Evolutionary conservation across 1,140 invertebrate species (phyloP).

Genomic region (Zaprionus camerounensis): DNA sequence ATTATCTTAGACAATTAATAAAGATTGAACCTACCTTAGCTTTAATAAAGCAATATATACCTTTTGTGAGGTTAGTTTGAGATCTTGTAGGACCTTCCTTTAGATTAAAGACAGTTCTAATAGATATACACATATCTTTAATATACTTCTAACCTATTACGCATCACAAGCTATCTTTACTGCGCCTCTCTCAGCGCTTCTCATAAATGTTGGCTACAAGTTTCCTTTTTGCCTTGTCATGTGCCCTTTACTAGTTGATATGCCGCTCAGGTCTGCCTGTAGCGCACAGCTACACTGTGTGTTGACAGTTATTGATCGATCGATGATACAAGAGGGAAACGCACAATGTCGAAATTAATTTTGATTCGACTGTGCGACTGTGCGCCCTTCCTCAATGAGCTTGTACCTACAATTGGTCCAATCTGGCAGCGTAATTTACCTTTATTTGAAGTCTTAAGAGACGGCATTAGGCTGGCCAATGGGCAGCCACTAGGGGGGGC

Average conservation of each 20-base stretch:
- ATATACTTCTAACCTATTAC: no score
- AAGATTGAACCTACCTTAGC: no score
- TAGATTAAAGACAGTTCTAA: no score
- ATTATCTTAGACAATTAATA: not conserved
- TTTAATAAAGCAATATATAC: no score
- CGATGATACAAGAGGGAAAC: conserved; percentile 63
- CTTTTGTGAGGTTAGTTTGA: not conserved
- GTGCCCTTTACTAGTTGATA: not conserved
- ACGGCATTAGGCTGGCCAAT: conserved; percentile 18
- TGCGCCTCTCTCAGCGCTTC: conserved; percentile 15
- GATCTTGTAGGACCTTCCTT: no score
- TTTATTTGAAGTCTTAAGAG: conserved; percentile 63
- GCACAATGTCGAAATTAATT: conserved; percentile 78
- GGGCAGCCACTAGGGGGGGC: conserved; percentile 12
- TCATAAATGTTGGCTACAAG: not conserved
- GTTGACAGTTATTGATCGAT: conserved; percentile 83
- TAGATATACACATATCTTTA: no score
- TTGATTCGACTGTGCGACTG: conserved; percentile 48
- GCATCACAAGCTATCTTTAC: not conserved
- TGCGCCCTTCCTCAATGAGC: conserved; percentile 36
- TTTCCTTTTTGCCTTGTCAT: not conserved
- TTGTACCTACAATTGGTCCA: conserved; percentile 59
- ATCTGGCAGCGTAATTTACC: conserved; percentile 64
- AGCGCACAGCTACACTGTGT: conserved; percentile 40
- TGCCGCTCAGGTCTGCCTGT: not conserved